phyloP scores from a whole-genome alignment of 2,797 vertebrate genomes.

The Gadopsis marmoratus region DNA sequence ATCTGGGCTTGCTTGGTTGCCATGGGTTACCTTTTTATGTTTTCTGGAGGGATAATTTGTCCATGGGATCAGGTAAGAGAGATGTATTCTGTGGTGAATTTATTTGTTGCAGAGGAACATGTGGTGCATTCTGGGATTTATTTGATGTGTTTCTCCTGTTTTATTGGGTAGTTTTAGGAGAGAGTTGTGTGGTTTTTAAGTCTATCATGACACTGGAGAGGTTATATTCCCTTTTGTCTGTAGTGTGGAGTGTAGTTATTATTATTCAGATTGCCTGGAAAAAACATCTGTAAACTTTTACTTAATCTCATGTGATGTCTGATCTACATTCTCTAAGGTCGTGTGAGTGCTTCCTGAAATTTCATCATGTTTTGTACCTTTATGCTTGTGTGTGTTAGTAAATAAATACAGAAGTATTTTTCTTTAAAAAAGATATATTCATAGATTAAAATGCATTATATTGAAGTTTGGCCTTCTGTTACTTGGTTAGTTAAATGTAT shows the following conservation, averaged over 20 bases:
- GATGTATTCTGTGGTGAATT: not conserved
- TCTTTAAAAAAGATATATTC: not conserved
- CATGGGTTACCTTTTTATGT: slow-evolving; percentile 99
- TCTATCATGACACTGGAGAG: slow-evolving; percentile 1
- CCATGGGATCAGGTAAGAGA: slow-evolving; percentile 97
- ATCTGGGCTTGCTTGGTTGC: slow-evolving; percentile 96
- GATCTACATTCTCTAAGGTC: slow-evolving; percentile 55
- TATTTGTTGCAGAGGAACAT: slow-evolving; percentile 4
- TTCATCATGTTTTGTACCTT: not conserved
- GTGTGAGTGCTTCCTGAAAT: slow-evolving; percentile 8
- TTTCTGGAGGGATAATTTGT: slow-evolving; percentile 95
- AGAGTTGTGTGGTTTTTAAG: slow-evolving; percentile 2
- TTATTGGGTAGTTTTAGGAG: not conserved
- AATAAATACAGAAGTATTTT: not conserved
- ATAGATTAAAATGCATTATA: not conserved
- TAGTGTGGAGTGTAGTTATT: slow-evolving; percentile 28
- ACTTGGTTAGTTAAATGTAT: too few relatives aligned
- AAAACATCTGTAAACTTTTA: slow-evolving; percentile 37
- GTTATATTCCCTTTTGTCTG: not conserved
- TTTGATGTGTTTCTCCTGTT: not conserved
- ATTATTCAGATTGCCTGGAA: slow-evolving; percentile 26
- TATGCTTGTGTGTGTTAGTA: not conserved
- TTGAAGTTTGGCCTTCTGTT: not conserved
- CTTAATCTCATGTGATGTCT: slow-evolving; percentile 59
- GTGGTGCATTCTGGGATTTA: not conserved